phyloP scores from a whole-genome alignment of 2,113 vertebrate genomes.

The Peromyscus polionotus region DNA sequence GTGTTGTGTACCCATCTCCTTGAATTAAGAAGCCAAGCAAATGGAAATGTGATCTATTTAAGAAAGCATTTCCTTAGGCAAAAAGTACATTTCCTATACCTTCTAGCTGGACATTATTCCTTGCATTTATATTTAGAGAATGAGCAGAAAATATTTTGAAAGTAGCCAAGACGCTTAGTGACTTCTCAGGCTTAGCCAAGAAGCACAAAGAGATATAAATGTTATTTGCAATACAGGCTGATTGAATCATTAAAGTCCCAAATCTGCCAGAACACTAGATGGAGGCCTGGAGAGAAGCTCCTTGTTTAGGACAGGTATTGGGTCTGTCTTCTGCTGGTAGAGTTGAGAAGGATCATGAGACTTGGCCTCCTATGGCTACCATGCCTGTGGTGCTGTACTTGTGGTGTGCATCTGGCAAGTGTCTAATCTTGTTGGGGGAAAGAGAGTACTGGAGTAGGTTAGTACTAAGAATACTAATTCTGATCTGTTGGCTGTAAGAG shows the following conservation, averaged over 20 bases:
- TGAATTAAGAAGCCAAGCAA: slow-evolving; percentile 57
- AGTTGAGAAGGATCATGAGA: not conserved
- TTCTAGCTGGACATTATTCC: slow-evolving; percentile 29
- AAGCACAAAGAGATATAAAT: not conserved
- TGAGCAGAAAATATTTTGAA: slow-evolving; percentile 64
- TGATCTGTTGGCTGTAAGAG: not conserved
- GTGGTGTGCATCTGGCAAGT: not conserved
- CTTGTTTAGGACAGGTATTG: not conserved
- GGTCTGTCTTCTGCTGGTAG: not conserved
- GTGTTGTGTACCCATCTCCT: slow-evolving; percentile 31
- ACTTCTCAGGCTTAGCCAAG: slow-evolving; percentile 23
- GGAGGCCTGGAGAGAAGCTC: not conserved
- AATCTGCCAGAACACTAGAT: slow-evolving; percentile 26
- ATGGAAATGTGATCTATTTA: slow-evolving; percentile 58
- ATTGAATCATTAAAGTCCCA: not conserved
- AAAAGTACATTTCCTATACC: not conserved
- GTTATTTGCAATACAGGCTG: not conserved
- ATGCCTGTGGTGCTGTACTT: not conserved
- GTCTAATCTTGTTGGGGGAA: not conserved
- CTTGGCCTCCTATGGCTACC: not conserved
- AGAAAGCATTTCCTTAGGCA: slow-evolving; percentile 47
- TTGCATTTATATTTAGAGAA: slow-evolving; percentile 64
- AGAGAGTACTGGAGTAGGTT: not conserved
- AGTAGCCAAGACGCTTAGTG: slow-evolving; percentile 31
- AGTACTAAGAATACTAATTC: not conserved